A percentile compares a stretch with the other conserved stretches of the same genome.
Conservation (phyloP, 2,888 invertebrate species). For the Ischnus inquisitorius region DNA sequence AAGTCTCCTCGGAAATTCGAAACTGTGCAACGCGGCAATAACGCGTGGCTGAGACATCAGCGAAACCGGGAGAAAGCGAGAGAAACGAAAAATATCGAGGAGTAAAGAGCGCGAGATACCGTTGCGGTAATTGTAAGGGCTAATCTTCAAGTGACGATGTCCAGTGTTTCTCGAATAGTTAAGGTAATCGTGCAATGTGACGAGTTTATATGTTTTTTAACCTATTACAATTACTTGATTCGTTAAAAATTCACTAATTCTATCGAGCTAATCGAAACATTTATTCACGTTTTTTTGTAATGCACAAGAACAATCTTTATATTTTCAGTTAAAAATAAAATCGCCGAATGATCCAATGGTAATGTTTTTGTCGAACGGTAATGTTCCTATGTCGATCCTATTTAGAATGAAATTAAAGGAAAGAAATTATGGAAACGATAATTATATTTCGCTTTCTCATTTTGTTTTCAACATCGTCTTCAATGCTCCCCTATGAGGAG, state of each 20-base stretch:
- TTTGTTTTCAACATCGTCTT: no score
- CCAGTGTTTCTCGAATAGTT: background rate
- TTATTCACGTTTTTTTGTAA: background rate
- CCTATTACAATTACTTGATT: background rate
- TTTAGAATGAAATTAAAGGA: no score
- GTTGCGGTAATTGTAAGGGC: constrained; percentile 34
- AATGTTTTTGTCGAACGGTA: no score
- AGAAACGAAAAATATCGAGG: constrained; percentile 36
- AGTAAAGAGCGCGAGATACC: constrained; percentile 49
- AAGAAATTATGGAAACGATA: no score
- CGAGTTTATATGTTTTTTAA: background rate
- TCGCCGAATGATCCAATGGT: no score
- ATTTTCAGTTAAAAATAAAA: no score
- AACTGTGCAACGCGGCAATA: constrained; percentile 36
- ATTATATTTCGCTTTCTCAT: no score
- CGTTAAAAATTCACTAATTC: background rate
- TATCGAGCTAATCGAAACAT: background rate
- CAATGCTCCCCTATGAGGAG: no score
- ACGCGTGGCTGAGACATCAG: constrained; percentile 18
- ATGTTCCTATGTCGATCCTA: no score
- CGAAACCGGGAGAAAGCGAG: constrained; percentile 32
- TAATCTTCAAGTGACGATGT: constrained; percentile 15
- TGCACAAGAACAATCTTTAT: no score
- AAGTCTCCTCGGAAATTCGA: constrained; percentile 45
- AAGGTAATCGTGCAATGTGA: constrained; percentile 16